phyloP scores from a whole-genome alignment of 2,797 vertebrate genomes.

The Lutjanus argentimaculatus region DNA sequence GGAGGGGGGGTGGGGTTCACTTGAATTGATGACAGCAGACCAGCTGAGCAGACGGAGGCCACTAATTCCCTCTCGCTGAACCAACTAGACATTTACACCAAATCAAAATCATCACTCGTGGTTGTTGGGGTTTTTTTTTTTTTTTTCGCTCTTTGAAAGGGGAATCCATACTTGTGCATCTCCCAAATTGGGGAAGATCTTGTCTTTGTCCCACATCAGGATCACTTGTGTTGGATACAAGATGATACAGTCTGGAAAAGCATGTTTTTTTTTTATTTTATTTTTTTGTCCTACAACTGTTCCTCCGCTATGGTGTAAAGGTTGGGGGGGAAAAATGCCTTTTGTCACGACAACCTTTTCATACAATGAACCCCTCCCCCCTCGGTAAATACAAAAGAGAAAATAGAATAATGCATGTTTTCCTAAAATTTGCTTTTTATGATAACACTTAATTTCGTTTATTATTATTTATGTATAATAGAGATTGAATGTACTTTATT shows the following conservation, averaged over 20 bases:
- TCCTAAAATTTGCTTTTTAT: conserved; percentile 90
- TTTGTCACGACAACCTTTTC: conserved; percentile 85
- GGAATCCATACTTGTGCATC: conserved; percentile 73
- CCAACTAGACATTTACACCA: conserved; percentile 62
- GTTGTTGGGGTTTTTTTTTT: background rate
- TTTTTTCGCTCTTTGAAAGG: conserved; percentile 6
- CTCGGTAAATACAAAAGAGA: conserved; percentile 90
- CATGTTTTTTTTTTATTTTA: background rate
- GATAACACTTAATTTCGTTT: conserved; percentile 90
- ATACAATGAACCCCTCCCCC: conserved; percentile 87
- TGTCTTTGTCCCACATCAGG: conserved; percentile 71
- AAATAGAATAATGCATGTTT: conserved; percentile 90
- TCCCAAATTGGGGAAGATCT: conserved; percentile 82
- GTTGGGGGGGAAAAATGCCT: conserved; percentile 83
- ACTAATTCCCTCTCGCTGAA: conserved; percentile 44
- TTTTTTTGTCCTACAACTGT: background rate
- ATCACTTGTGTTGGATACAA: conserved; percentile 27
- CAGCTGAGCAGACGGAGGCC: conserved; percentile 43
- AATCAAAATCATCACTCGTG: conserved; percentile 1
- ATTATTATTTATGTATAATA: conserved; percentile 93
- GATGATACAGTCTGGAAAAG: conserved; percentile 28
- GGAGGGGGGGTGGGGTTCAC: conserved; percentile 43
- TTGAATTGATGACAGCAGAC: conserved; percentile 54
- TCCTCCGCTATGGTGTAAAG: conserved; percentile 68
- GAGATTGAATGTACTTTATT: conserved; percentile 92